Conservation (phyloP, 2,888 invertebrate species). For the Drosophila eohydei region DNA sequence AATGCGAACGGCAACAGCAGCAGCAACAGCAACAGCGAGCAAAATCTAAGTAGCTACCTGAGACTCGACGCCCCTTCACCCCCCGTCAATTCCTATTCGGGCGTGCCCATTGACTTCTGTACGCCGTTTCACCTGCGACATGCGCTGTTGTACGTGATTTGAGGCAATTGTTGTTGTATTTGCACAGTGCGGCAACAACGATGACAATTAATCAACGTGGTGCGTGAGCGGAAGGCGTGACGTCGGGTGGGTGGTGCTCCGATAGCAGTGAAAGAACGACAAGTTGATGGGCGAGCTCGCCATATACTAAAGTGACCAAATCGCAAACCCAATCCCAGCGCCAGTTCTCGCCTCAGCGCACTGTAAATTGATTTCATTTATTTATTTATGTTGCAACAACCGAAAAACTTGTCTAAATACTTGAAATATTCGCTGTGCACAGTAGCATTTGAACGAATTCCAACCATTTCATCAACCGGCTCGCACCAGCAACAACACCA, state of each 20-base stretch:
- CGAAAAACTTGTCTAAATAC: constrained; percentile 59
- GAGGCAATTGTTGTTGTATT: constrained; percentile 39
- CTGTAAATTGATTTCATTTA: constrained; percentile 60
- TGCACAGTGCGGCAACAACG: constrained; percentile 20
- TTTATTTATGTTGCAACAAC: constrained; percentile 68
- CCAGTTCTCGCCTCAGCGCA: constrained; percentile 17
- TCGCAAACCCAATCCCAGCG: constrained; percentile 18
- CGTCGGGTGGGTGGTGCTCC: constrained; percentile 17
- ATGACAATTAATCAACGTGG: constrained; percentile 69
- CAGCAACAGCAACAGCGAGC: constrained; percentile 30
- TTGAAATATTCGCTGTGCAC: constrained; percentile 55
- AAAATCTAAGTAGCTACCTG: constrained; percentile 48
- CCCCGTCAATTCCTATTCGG: constrained; percentile 1
- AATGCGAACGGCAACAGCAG: constrained; percentile 53
- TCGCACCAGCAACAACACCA: constrained; percentile 12
- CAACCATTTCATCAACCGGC: constrained; percentile 41
- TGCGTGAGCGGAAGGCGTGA: constrained; percentile 58
- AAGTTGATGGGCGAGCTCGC: not conserved
- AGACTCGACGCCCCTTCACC: constrained; percentile 17
- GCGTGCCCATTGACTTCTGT: constrained; percentile 34
- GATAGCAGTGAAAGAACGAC: constrained; percentile 52
- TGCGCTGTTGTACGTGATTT: constrained; percentile 72
- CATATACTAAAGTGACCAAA: constrained; percentile 8
- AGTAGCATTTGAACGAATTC: constrained; percentile 46
- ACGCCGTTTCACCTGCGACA: constrained; percentile 68